Percentiles rank a stretch among this genome's conserved stretches.
Evolutionary conservation across 2,113 vertebrate species (phyloP).

Genomic region (Scophthalmus maximus): DNA sequence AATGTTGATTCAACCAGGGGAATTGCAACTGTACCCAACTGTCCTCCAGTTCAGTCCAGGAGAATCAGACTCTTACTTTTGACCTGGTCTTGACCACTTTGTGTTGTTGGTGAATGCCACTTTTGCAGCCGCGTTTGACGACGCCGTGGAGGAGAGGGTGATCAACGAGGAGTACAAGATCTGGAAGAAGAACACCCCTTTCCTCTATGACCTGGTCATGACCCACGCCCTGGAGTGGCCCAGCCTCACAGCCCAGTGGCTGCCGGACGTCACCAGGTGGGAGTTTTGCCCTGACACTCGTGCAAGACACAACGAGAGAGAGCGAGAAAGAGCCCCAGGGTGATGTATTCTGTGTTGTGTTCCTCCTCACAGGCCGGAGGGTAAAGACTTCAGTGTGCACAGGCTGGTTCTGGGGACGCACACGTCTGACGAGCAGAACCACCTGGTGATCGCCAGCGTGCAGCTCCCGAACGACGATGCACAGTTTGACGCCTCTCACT

Average conservation of each 20-base stretch:
- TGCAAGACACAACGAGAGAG: neutral
- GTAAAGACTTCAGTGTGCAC: slow-evolving; percentile 98
- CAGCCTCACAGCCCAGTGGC: slow-evolving; percentile 97
- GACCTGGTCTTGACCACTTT: neutral
- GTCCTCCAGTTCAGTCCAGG: neutral
- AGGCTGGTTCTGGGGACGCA: slow-evolving; percentile 95
- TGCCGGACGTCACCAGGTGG: slow-evolving; percentile 97
- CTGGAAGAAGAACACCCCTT: slow-evolving; percentile 99
- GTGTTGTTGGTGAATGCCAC: neutral
- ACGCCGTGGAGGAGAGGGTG: slow-evolving; percentile 96
- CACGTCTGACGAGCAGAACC: slow-evolving; percentile 97
- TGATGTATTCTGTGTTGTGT: neutral
- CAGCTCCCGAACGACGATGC: slow-evolving; percentile 97
- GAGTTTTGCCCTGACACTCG: neutral
- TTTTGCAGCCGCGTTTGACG: slow-evolving; percentile 92
- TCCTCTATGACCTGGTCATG: slow-evolving; percentile 97
- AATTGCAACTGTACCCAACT: neutral
- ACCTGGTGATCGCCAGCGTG: slow-evolving; percentile 96
- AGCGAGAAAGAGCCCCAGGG: neutral
- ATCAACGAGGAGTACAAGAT: slow-evolving; percentile 99
- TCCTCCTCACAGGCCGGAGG: slow-evolving; percentile 88
- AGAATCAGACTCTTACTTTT: neutral
- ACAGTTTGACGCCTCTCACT: slow-evolving; percentile 97
- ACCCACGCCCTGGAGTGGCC: slow-evolving; percentile 98
- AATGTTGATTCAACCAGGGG: neutral